Base-by-base conservation (phyloP, 2,113 vertebrate genomes). In the Centrocercus urophasianus region DNA sequence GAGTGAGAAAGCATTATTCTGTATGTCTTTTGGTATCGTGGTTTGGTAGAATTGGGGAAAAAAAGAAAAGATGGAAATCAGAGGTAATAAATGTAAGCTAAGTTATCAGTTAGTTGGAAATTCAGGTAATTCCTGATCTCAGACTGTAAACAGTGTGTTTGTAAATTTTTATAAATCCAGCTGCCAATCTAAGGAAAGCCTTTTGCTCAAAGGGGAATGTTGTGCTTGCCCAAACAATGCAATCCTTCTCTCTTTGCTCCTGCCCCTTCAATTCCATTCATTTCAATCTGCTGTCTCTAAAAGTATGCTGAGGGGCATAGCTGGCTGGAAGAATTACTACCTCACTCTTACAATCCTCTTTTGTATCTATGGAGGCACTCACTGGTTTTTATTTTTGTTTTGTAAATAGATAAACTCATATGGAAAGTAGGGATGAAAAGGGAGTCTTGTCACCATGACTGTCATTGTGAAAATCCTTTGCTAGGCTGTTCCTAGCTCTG, bases 251-350 rank as follows among this genome's bases (percentile, higher is more conserved):
- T 54, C 22, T 24, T 3, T 16, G 6, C 1, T 38, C 18, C 21
- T 64, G 36, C n/a, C 22, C 6, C 14, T 38, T 38, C 38, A 38
- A 10, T 38, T 38, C 9, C 38, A 38, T 38, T 38, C 20, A 9
- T 12, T 72, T 4, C 1, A 1, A 0, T 66, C 66, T 10, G 76
- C 60, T 73, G 40, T 24, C 34, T 0, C 0, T 19, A 20, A 14
- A 52, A 27, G 15, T 28, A 28, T 14, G 13, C 19, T 6, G 32
- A 43, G 45, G 40, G 34, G 38, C 21, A 5, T 1, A 14, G 13
- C 48, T 86, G 28, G 16, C 50, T 54, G 40, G 63, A 57, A 42
- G 42, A 38, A 18, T 17, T 18, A 19, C 28, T 57, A 18, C 21
- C 28, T 43, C 72, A 72, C 34, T 47, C 27, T 38, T 45, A 3